Evolutionary conservation across 2,797 vertebrate species (phyloP), one percentile per base, ranked within the genome.

Genomic region (Esox masquinongy): DNA sequence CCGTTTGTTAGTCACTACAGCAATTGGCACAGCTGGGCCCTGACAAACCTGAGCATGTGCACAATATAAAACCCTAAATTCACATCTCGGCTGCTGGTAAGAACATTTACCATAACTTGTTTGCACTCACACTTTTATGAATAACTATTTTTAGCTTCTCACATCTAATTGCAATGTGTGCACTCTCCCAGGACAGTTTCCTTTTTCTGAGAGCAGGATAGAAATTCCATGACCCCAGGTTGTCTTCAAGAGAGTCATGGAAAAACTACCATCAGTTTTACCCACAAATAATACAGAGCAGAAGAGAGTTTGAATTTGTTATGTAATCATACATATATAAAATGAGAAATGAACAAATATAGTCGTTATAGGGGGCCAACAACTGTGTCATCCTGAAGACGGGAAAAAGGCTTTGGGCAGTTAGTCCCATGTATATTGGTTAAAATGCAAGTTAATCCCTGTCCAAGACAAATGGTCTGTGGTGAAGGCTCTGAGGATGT

Each of bases 401-500:
- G 6, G 29, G 26, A 63, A 36, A 43, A 31, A 74, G 74, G 82
- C 78, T 79, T 66, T 22, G 72, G 56, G 4, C 68, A 76, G 68
- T 24, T 15, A 29, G 68, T 50, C 43, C 47, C 66, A 71, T 74
- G 76, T 86, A 15, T 75, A n/a, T 7, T 11, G 8, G 31, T 17
- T 49, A 14, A n/a, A 51, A 15, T 83, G 77, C 59, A 81, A 77
- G 76, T 47, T 72, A 78, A 75, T 73, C 68, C 66, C 17, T 77
- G 53, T 84, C 86, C 88, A 90, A 91, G 76, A 87, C 78, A 87
- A 92, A 88, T 88, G 88, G 14, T 76, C 63, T 83, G 85, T 24
- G 84, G 89, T 89, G 84, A 90, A 87, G 89, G 85, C 86, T 78
- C 82, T 84, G 85, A 73, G 88, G 83, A 87, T 86, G 73, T 75